phyloP scores from a whole-genome alignment of 1,140 invertebrate genomes.

The Drosophila sp. region DNA sequence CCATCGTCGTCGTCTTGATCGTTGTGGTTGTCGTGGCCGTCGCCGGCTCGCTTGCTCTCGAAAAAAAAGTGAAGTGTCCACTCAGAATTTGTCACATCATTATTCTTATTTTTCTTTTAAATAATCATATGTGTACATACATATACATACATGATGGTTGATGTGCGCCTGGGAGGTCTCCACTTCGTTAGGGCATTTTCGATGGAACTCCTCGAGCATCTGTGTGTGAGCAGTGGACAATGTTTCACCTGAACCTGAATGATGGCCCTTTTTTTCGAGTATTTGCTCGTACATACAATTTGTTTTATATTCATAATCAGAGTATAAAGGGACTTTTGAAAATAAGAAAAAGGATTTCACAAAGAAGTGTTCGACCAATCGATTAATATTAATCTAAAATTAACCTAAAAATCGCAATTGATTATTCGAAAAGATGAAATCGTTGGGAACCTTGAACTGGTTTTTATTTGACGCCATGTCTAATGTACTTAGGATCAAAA shows the following conservation, averaged over 20 bases:
- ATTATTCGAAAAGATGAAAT: no score
- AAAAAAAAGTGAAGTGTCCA: slow-evolving; percentile 64
- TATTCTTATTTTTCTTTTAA: slow-evolving; percentile 79
- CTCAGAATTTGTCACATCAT: slow-evolving; percentile 80
- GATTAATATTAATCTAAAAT: no score
- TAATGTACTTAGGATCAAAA: no score
- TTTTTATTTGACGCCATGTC: no score
- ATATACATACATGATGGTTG: slow-evolving; percentile 20
- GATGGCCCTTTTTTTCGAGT: background rate
- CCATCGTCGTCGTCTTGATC: slow-evolving; percentile 12
- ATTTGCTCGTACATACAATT: no score
- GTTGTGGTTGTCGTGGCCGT: slow-evolving; percentile 17
- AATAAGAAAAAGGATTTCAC: no score
- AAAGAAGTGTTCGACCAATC: no score
- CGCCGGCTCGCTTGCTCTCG: slow-evolving; percentile 33
- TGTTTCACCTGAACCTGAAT: slow-evolving; percentile 64
- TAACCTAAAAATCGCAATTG: no score
- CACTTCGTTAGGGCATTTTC: slow-evolving; percentile 72
- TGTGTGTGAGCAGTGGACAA: slow-evolving; percentile 46
- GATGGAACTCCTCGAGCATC: slow-evolving; percentile 64
- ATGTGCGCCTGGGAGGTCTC: slow-evolving; percentile 41
- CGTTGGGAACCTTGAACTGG: no score
- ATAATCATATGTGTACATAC: slow-evolving; percentile 73
- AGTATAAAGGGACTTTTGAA: no score
- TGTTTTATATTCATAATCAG: background rate